Percentiles rank a stretch among this genome's conserved stretches.
These are phyloP conservation scores for Conus betulinus DNA, from an alignment of 1,140 invertebrate genomes.

Conservation along the genomic window DNA sequence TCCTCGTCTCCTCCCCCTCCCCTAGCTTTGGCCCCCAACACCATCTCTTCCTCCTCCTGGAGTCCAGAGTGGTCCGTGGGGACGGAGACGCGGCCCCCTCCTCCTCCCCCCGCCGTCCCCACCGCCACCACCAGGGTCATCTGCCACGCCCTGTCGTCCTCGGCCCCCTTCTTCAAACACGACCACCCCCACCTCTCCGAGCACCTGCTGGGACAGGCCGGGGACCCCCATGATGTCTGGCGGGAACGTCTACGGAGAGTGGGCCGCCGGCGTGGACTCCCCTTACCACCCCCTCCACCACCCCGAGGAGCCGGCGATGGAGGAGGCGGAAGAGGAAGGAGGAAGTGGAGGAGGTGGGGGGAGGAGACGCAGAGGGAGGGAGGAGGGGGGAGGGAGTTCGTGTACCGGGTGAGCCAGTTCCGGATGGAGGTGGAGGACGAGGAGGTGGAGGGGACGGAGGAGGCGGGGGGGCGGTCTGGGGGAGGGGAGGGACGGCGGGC, in stretches of 20 bases:
- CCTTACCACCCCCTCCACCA: too few relatives aligned
- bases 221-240: conserved; percentile 17
- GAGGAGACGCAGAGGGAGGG: background rate
- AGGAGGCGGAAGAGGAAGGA: background rate
- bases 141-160: background rate
- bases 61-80: background rate
- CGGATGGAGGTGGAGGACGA: background rate
- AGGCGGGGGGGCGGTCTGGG: background rate
- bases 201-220: background rate
- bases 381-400: background rate
- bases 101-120: background rate
- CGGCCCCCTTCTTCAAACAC: background rate
- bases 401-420: background rate
- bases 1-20: background rate
- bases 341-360: background rate
- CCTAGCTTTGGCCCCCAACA: background rate
- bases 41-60: background rate
- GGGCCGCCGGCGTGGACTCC: too few relatives aligned
- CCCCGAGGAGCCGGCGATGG: background rate
- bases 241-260: background rate
- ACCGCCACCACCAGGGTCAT: background rate
- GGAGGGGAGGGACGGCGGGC: background rate
- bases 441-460: background rate
- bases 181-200: background rate
- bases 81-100: background rate